Percentiles rank a stretch among this genome's conserved stretches.
Conservation (phyloP, 1,140 invertebrate genomes). For the Achatina immaculata region DNA sequence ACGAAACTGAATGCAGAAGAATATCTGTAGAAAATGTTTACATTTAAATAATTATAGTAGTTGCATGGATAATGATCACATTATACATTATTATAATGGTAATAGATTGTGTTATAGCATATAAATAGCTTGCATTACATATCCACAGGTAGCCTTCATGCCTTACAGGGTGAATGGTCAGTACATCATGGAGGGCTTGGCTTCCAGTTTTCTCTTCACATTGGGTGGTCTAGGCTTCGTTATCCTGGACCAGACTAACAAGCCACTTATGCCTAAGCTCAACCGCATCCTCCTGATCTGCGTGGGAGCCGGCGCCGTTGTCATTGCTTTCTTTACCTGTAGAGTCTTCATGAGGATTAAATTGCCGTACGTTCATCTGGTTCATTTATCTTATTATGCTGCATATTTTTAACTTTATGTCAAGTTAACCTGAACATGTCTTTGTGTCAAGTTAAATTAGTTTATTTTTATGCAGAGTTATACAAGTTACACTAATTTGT, state of each 20-base stretch:
- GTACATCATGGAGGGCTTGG: constrained; percentile 98
- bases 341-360: constrained; percentile 99
- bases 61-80: too few species aligned
- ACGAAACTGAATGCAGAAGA: too few species aligned
- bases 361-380: constrained; percentile 78
- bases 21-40: too few species aligned
- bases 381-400: neutral
- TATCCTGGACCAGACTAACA: constrained; percentile 93
- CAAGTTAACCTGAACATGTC: neutral
- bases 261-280: constrained; percentile 89
- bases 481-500: neutral
- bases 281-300: constrained; percentile 92
- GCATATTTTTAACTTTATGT: neutral
- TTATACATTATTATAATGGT: too few species aligned
- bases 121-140: too few species aligned
- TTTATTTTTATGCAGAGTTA: neutral
- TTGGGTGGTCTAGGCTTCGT: constrained; percentile 96
- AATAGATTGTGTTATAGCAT: too few species aligned
- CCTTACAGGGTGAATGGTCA: constrained; percentile 98
- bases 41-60: too few species aligned
- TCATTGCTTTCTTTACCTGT: constrained; percentile 95
- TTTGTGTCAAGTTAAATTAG: neutral
- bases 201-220: constrained; percentile 96
- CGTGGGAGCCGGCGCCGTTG: constrained; percentile 92
- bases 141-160: constrained; percentile 93